A percentile compares a stretch with the other conserved stretches of the same genome.
Conservation (phyloP, 2,888 invertebrate species). For the Eristalis pertinax region DNA sequence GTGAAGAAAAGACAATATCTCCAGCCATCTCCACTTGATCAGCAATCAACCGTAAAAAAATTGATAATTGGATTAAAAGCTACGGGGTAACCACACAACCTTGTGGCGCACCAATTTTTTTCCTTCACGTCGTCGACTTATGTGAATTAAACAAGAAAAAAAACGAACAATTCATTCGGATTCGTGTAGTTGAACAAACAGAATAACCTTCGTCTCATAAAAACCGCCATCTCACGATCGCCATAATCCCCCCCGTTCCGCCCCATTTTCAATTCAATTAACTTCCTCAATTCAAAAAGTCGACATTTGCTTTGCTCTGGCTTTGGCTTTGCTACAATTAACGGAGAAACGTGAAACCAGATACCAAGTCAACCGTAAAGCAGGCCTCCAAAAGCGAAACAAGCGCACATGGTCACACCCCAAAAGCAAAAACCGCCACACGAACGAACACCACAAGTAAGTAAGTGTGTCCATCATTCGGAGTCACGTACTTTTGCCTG, state of each 20-base stretch:
- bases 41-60: not conserved
- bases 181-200: not conserved
- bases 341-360: conserved; percentile 1
- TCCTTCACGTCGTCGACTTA: too few relatives aligned
- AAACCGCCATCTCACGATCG: not conserved
- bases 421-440: conserved; percentile 5
- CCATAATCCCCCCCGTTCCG: not conserved
- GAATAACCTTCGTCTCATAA: not conserved
- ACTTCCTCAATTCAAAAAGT: conserved; percentile 44
- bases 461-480: not conserved
- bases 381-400: conserved; percentile 45
- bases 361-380: conserved; percentile 62
- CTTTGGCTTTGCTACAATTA: not conserved
- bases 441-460: not conserved
- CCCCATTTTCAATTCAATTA: conserved; percentile 34
- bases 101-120: not conserved
- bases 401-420: conserved; percentile 63
- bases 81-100: not conserved
- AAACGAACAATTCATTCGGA: not conserved
- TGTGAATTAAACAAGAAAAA: too few relatives aligned
- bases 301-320: not conserved
- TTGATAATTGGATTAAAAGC: not conserved
- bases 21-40: too few relatives aligned
- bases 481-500: not conserved
- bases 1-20: too few relatives aligned